Evolutionary conservation across 2,113 vertebrate genomes (phyloP), one percentile per base, ranked within the genome.

Genomic region (Holacanthus passer): DNA sequence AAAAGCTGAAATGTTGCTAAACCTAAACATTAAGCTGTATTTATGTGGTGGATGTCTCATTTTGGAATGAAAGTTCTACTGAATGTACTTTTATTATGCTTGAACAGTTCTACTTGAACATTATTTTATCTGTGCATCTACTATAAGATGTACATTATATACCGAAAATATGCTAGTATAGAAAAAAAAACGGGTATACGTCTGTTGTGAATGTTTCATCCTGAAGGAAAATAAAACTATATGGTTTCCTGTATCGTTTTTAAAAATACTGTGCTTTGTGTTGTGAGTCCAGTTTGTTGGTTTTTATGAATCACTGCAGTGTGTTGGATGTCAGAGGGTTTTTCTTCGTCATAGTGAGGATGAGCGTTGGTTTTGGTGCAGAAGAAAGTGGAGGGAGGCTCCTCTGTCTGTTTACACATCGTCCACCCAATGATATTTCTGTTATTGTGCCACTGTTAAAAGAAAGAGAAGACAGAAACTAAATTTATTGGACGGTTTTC

Each of bases 51-150:
- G 13, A 64, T 12, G 43, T 45, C 22, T 70, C 29, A 65, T 79
- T 73, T 63, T 64, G 52, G 27, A 83, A 60, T 65, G 53, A 79
- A 80, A 55, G n/a, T 50, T 27, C 22, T 29, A 50, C 47, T 88
- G 58, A 82, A 83, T 91, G 81, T 87, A 78, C 20, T 77, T 39
- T 71, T 41, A 66, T 67, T 72, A 81, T 82, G 43, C 60, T 74
- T 84, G 69, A 78, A 72, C 48, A 58, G 69, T 62, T 79, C 17
- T 77, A 88, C 74, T 87, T 89, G 78, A 92, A 88, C 62, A 65
- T 76, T 7, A 39, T 53, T 86, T 47, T 78, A 81, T 79, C 50
- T 59, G 19, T 83, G 47, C 73, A 88, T 72, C 82, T 16, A 59
- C 37, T 87, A 8, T 77, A 50, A 83, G 39, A 83, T 83, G 29